Conservation (phyloP, 2,888 invertebrate species). For the Gymnosoma rotundatum region DNA sequence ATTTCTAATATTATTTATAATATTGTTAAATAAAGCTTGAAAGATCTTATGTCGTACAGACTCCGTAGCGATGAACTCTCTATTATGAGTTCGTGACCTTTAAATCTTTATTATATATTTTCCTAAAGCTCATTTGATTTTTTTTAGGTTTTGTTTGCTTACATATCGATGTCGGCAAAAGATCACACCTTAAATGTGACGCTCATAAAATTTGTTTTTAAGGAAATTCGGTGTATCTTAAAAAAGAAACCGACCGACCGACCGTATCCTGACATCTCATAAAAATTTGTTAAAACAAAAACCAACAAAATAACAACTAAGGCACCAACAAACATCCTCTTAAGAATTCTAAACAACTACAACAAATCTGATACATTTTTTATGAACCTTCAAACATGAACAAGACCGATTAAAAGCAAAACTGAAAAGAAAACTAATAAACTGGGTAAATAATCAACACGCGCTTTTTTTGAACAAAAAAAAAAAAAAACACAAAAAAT, state of each 20-base stretch:
- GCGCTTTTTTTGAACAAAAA: slow-evolving; percentile 40
- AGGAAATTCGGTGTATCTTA: slow-evolving; percentile 38
- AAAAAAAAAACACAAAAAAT: not conserved
- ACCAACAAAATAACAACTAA: slow-evolving; percentile 1
- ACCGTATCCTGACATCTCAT: slow-evolving; percentile 58
- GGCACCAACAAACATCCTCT: slow-evolving; percentile 59
- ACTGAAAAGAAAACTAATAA: slow-evolving; percentile 46
- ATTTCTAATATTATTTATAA: too few species aligned
- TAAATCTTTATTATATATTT: too few species aligned
- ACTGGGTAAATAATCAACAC: slow-evolving; percentile 63
- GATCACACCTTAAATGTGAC: slow-evolving; percentile 55
- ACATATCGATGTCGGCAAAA: slow-evolving; percentile 69
- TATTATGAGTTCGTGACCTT: not conserved
- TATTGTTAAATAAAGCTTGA: too few species aligned
- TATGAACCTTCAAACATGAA: slow-evolving; percentile 48
- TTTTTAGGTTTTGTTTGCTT: not conserved
- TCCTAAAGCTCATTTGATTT: not conserved
- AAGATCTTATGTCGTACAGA: too few species aligned
- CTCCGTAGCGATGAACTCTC: too few species aligned
- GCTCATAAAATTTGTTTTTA: slow-evolving; percentile 35
- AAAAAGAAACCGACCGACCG: slow-evolving; percentile 47
- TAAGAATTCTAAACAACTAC: slow-evolving; percentile 1
- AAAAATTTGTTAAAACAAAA: slow-evolving; percentile 34
- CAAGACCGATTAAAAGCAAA: slow-evolving; percentile 5
- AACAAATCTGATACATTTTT: slow-evolving; percentile 58